These are phyloP conservation scores for Potorous gilbertii DNA, from an alignment of 2,797 vertebrate species.

Conservation along the genomic window DNA sequence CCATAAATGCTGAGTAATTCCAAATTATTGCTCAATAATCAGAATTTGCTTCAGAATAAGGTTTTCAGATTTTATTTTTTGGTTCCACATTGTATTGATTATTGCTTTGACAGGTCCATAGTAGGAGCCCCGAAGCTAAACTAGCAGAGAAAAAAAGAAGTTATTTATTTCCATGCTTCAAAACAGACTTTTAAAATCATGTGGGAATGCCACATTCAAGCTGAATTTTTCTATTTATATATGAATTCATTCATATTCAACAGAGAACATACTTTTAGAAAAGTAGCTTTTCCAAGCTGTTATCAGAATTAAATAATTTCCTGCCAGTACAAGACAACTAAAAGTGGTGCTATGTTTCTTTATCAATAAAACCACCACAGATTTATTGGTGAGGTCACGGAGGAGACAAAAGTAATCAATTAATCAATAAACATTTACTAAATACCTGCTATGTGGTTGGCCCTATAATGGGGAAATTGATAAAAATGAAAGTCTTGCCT, in stretches of 20 bases:
- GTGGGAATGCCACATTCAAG: conserved; percentile 30
- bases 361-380: background rate
- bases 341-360: background rate
- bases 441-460: background rate
- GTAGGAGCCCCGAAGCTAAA: conserved; percentile 23
- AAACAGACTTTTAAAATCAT: conserved; percentile 59
- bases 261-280: conserved; percentile 44
- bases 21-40: background rate
- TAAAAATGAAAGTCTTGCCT: background rate
- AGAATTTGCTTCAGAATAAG: background rate
- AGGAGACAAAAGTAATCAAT: background rate
- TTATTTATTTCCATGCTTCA: conserved; percentile 28
- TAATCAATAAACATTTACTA: background rate
- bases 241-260: conserved; percentile 49
- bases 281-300: conserved; percentile 12
- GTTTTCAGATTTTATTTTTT: background rate
- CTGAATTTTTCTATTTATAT: conserved; percentile 9
- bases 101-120: conserved; percentile 47
- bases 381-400: background rate
- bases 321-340: conserved; percentile 29
- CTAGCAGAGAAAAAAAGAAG: conserved; percentile 33
- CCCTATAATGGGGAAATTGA: background rate
- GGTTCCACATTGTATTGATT: background rate
- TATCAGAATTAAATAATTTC: conserved; percentile 48
- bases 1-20: background rate